phyloP scores from a whole-genome alignment of 2,113 vertebrate genomes.

The Oreochromis spilurus region DNA sequence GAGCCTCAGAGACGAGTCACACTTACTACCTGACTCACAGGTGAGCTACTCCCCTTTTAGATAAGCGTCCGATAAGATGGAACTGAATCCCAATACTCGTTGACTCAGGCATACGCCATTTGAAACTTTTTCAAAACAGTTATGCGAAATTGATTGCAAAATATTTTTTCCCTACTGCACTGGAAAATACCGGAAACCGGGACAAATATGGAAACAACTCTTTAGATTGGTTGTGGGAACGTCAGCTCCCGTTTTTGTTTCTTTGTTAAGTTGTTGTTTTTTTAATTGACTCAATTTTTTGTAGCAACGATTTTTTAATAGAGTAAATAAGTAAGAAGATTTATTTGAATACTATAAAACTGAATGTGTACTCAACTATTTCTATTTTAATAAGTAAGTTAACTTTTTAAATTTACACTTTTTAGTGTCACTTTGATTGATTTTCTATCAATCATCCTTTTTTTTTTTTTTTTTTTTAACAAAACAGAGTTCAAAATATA shows the following conservation, averaged over 20 bases:
- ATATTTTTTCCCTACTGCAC: fast-evolving
- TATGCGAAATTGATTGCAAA: not conserved
- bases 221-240: not conserved
- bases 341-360: not conserved
- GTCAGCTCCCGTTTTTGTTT: not conserved
- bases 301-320: not conserved
- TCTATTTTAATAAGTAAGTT: not conserved
- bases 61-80: not conserved
- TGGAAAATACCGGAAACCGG: not conserved
- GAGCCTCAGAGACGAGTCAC: not conserved
- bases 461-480: no score
- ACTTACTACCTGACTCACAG: slow-evolving; percentile 30
- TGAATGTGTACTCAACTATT: not conserved
- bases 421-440: not conserved
- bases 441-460: no score
- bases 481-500: not conserved
- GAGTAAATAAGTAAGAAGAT: not conserved
- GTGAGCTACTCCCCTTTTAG: not conserved
- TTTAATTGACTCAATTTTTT: not conserved
- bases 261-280: not conserved
- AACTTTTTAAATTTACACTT: not conserved
- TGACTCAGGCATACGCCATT: not conserved
- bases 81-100: not conserved
- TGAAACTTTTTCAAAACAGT: not conserved
- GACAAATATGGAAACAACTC: not conserved